phyloP scores from a whole-genome alignment of 2,888 invertebrate genomes.

The Nebria salina region DNA sequence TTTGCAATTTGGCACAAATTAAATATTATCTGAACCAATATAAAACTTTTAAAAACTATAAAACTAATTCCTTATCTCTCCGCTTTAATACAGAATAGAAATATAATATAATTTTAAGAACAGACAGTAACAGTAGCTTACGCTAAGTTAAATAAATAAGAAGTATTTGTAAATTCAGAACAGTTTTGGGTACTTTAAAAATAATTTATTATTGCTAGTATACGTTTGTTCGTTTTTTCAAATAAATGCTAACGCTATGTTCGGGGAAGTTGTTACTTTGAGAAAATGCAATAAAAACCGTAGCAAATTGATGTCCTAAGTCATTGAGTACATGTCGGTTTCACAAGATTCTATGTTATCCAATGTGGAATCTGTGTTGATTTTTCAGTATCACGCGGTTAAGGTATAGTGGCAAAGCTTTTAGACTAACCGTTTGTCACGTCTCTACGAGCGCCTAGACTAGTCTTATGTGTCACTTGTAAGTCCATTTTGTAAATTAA shows the following conservation, averaged over 20 bases:
- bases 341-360: conserved; percentile 8
- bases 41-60: too few species aligned
- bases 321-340: conserved; percentile 3
- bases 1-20: background rate
- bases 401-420: conserved; percentile 46
- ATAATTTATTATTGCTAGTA: too few species aligned
- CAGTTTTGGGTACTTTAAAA: too few species aligned
- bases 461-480: conserved; percentile 49
- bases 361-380: conserved; percentile 24
- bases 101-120: too few species aligned
- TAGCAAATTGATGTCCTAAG: background rate
- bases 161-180: too few species aligned
- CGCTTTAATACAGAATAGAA: too few species aligned
- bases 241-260: background rate
- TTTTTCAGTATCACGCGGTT: conserved; percentile 27
- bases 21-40: background rate
- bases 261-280: background rate
- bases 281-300: background rate
- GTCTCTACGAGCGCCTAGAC: conserved; percentile 41
- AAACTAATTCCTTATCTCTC: too few species aligned
- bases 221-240: background rate
- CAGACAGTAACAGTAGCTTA: too few species aligned
- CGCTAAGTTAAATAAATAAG: too few species aligned
- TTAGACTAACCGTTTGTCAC: conserved; percentile 49
- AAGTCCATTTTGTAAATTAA: conserved; percentile 51